phyloP scores from a whole-genome alignment of 2,888 invertebrate species.

The Adineta ricciae region DNA sequence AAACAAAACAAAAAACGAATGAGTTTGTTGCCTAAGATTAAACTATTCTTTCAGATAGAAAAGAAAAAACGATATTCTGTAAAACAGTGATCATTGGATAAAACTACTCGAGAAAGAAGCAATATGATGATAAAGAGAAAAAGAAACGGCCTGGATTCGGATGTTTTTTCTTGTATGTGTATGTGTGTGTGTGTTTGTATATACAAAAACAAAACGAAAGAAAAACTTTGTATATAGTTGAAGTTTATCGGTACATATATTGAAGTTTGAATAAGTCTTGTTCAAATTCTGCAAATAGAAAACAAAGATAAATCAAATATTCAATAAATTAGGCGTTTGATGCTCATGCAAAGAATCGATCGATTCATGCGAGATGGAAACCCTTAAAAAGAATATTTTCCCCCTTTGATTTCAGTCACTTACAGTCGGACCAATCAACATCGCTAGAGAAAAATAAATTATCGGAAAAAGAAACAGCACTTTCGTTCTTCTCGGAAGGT shows the following conservation, averaged over 20 bases:
- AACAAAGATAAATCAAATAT: background rate
- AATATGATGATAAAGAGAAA: background rate
- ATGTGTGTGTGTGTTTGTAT: too few relatives aligned
- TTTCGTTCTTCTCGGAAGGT: too few relatives aligned
- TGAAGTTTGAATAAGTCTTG: background rate
- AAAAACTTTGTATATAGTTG: too few relatives aligned
- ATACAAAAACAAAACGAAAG: too few relatives aligned
- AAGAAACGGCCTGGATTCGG: background rate
- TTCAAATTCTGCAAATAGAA: background rate
- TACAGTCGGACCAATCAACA: background rate
- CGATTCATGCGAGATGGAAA: background rate
- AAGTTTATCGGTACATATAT: too few relatives aligned
- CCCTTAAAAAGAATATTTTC: too few relatives aligned
- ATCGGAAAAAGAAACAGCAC: too few relatives aligned
- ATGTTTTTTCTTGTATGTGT: too few relatives aligned
- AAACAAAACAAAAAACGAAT: background rate
- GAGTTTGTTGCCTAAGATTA: background rate
- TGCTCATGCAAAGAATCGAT: background rate
- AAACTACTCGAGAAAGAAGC: background rate
- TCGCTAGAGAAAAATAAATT: background rate
- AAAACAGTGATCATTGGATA: slow-evolving; percentile 4
- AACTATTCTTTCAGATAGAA: slow-evolving; percentile 8
- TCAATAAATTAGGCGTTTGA: background rate
- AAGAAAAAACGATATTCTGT: background rate
- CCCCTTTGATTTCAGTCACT: background rate